phyloP scores from a whole-genome alignment of 2,113 vertebrate species.

The Pionites leucogaster region DNA sequence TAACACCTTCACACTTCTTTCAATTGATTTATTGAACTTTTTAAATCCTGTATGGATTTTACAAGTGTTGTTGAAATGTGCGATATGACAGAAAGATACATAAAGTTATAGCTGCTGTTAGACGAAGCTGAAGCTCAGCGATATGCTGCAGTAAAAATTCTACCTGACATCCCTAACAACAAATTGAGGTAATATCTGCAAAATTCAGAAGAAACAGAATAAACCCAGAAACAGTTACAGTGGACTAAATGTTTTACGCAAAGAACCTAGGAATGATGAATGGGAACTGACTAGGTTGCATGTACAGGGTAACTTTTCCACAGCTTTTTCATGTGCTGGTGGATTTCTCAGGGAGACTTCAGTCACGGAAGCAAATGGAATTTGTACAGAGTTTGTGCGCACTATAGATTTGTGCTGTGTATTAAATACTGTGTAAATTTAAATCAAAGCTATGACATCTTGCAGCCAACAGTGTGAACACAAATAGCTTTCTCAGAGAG shows the following conservation, averaged over 20 bases:
- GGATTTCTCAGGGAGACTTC: neutral
- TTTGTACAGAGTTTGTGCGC: neutral
- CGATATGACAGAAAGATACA: neutral
- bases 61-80: neutral
- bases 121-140: neutral
- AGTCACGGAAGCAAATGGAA: neutral
- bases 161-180: neutral
- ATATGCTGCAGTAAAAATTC: neutral
- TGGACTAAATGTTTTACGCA: neutral
- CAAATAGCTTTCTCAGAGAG: neutral
- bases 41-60: neutral
- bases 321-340: neutral
- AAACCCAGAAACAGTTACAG: rapidly evolving
- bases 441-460: neutral
- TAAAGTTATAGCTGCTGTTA: neutral
- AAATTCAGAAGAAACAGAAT: neutral
- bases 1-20: neutral
- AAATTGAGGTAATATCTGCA: rapidly evolving
- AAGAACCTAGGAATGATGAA: neutral
- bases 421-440: neutral
- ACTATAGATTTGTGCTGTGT: neutral
- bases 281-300: neutral
- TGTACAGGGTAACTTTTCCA: neutral
- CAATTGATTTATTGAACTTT: neutral
- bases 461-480: neutral